Base-by-base conservation (phyloP, 1,140 invertebrate genomes). In the Plodia interpunctella region DNA sequence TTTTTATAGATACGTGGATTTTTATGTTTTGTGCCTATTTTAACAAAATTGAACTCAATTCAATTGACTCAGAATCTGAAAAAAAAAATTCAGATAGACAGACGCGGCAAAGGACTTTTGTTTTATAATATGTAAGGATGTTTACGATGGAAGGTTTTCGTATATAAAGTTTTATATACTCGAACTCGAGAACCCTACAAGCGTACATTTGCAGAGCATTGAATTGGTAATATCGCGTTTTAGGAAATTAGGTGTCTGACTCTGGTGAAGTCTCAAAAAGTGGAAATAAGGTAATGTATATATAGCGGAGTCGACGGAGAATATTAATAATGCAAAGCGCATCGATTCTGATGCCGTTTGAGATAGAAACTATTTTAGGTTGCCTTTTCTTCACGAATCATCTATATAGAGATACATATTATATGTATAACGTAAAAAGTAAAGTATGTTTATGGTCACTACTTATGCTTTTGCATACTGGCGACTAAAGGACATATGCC, bases 221-320 rank as follows among this genome's bases (percentile, higher is more conserved):
- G 38, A 44, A 44, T 44, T 44, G 38, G 38, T 15, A 44, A 44
- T 44, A 44, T 44, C 38, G 38, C 15, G 38, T 44, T 25, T 25
- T 53, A 53, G 19, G 51, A 21, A 10, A 53, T 53, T 25, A 20
- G 38, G n/a, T 44, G 38, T 44, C 51, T 11, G 21, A 25, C 21
- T 25, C 49, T 4, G 51, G 4, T 25, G 38, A 2, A 25, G 51
- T 57, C 49, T 20, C 35, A 21, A 49, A 57, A 57, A 57, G 13
- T 17, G 6, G 56, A 32, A 57, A 57, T 51, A 57, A 28, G 56
- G 56, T 57, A 44, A 49, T 30, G 44, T 57, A 57, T 57, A 57
- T 51, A 57, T 57, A 57, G 21, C 18, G 17, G 35, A 49, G 56
- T 17, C 44, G 49, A 15, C 44, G 6, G 56, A 15, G 30, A 4